Percentiles rank a stretch among this genome's conserved stretches.
phyloP scores from a whole-genome alignment of 2,797 vertebrate species.

The Apogon talboti region DNA sequence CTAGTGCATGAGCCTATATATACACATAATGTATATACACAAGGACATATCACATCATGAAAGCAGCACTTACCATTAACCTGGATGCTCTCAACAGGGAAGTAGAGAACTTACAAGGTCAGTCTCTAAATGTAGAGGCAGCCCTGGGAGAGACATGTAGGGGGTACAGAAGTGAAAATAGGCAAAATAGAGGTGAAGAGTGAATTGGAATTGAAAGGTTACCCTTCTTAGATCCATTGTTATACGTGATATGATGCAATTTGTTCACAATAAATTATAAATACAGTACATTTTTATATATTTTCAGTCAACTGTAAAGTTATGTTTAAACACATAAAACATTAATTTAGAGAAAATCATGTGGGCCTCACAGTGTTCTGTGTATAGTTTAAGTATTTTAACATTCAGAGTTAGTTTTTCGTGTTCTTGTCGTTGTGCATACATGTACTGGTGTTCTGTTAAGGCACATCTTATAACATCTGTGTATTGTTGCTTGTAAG shows the following conservation, averaged over 20 bases:
- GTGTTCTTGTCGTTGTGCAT: background rate
- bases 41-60: background rate
- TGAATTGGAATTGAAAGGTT: slow-evolving; percentile 3
- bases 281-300: no score
- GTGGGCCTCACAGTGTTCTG: no score
- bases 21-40: no score
- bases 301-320: no score
- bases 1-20: no score
- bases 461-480: slow-evolving; percentile 1
- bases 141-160: slow-evolving; percentile 7
- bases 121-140: slow-evolving; percentile 58
- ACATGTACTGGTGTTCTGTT: background rate
- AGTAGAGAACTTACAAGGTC: slow-evolving; percentile 55
- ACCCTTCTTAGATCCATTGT: no score
- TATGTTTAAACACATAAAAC: no score
- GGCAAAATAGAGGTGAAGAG: slow-evolving; percentile 4
- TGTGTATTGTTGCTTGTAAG: slow-evolving; percentile 23
- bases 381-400: no score
- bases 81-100: background rate
- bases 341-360: no score
- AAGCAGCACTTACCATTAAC: background rate
- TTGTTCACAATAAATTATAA: no score
- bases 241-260: no score
- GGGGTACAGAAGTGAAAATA: slow-evolving; percentile 4
- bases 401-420: background rate